Conservation (phyloP, 2,113 vertebrate genomes). For the Rhinoderma darwinii region DNA sequence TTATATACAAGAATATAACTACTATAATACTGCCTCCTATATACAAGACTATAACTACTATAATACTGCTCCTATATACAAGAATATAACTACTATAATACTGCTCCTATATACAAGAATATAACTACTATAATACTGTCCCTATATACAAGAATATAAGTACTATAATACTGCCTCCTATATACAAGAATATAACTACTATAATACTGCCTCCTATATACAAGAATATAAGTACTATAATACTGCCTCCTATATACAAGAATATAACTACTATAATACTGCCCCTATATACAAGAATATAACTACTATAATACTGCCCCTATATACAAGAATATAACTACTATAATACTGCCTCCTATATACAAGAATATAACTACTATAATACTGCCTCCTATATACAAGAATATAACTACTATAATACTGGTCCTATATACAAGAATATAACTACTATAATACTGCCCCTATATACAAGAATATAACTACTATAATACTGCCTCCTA, state of each 20-base stretch:
- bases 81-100: no score
- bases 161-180: background rate
- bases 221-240: conserved; percentile 7
- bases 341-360: background rate
- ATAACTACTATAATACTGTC: background rate
- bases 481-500: conserved; percentile 5
- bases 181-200: conserved; percentile 1
- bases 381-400: background rate
- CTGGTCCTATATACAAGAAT: background rate
- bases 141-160: background rate
- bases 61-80: background rate
- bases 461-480: background rate
- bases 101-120: no score
- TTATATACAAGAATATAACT: background rate
- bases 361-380: conserved; percentile 9
- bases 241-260: background rate
- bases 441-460: background rate
- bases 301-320: conserved; percentile 2
- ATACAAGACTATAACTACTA: background rate
- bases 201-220: background rate
- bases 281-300: background rate
- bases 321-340: background rate
- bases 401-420: background rate
- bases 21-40: background rate
- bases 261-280: conserved; percentile 5